Percentiles rank a stretch among this genome's conserved stretches.
Conservation (phyloP, 2,888 invertebrate genomes). For the Microctonus aethiopoides region DNA sequence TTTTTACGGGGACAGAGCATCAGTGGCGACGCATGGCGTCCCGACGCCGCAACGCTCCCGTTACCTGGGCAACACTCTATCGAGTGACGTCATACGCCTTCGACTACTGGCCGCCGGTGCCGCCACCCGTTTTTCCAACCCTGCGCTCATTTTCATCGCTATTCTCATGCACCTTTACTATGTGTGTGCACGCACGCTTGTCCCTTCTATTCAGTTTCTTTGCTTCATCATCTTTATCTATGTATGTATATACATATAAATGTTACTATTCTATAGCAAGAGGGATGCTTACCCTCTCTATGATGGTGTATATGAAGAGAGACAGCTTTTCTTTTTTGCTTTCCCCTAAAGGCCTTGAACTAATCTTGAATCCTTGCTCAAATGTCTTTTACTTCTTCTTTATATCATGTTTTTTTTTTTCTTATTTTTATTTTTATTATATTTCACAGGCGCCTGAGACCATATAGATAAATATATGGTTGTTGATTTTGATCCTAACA, state of each 20-base stretch:
- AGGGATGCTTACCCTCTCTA: neutral
- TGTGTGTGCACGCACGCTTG: conserved; percentile 4
- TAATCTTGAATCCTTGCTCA: neutral
- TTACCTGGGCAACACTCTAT: conserved; percentile 62
- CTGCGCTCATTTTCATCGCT: conserved; percentile 32
- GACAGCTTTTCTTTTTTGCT: neutral
- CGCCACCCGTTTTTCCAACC: conserved; percentile 36
- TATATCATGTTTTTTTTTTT: neutral
- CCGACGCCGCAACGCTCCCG: conserved; percentile 56
- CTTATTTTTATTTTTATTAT: neutral
- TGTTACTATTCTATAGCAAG: neutral
- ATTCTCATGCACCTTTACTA: conserved; percentile 24
- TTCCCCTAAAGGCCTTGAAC: conserved; percentile 24
- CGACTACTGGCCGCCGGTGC: neutral
- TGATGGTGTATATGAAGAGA: neutral
- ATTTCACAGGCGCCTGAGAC: neutral
- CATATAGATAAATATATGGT: conserved; percentile 3
- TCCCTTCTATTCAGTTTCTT: conserved; percentile 6
- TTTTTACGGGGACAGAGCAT: conserved; percentile 62
- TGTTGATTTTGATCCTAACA: neutral
- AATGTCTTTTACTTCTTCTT: neutral
- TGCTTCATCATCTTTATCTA: neutral
- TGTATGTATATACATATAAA: neutral
- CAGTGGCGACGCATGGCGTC: conserved; percentile 63
- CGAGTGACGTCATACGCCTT: conserved; percentile 55